Evolutionary conservation across 2,113 vertebrate species (phyloP).

Genomic region (pig (Sus scrofa)): T2T-Sscrofa CM000826.6:76046001-76046500

Average conservation of each 20-base stretch:
- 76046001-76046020: background rate
- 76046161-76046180: background rate
- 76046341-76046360: background rate
- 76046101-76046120: background rate
- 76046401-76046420: background rate
- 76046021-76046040: background rate
- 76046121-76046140: background rate
- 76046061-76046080: background rate
- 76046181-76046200: no score
- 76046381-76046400: background rate
- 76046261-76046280: no score
- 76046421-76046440: background rate
- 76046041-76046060: background rate
- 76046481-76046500: background rate
- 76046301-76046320: background rate
- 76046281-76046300: no score
- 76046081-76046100: background rate
- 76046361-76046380: background rate
- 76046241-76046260: no score
- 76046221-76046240: no score
- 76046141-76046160: background rate
- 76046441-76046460: background rate
- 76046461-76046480: background rate
- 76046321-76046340: background rate
- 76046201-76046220: no score